Percentiles rank a stretch among this genome's conserved stretches.
Evolutionary conservation across 2,113 vertebrate species (phyloP).

Genomic region (Bungarus multicinctus): DNA sequence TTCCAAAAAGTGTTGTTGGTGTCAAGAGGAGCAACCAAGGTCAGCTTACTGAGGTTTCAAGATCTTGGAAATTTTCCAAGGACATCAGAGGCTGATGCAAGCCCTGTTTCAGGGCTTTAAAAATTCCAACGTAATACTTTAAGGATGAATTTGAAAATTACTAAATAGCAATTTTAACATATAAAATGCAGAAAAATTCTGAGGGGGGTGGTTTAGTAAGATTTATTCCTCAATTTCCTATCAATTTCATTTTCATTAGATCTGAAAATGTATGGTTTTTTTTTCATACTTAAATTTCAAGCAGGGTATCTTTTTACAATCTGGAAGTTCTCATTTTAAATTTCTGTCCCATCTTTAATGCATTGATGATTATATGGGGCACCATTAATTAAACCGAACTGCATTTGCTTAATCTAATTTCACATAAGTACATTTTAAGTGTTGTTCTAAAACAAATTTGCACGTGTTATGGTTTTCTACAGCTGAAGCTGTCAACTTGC

Average conservation of each 20-base stretch:
- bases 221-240: neutral
- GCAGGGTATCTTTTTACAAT: neutral
- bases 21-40: no score
- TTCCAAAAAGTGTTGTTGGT: neutral
- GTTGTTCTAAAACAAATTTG: conserved; percentile 3
- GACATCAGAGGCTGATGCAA: neutral
- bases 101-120: neutral
- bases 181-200: neutral
- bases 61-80: neutral
- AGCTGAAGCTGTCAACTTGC: neutral
- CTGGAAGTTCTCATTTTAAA: neutral
- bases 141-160: neutral
- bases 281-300: neutral
- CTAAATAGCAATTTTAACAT: neutral
- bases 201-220: neutral
- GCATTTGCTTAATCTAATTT: conserved; percentile 8
- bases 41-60: no score
- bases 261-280: neutral
- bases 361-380: neutral
- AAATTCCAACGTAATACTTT: neutral
- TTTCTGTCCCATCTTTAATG: neutral
- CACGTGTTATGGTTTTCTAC: neutral
- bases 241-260: neutral
- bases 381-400: conserved; percentile 2
- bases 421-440: conserved; percentile 7